Evolutionary conservation across 2,797 vertebrate genomes (phyloP).

Genomic region (Limosa lapponica): DNA sequence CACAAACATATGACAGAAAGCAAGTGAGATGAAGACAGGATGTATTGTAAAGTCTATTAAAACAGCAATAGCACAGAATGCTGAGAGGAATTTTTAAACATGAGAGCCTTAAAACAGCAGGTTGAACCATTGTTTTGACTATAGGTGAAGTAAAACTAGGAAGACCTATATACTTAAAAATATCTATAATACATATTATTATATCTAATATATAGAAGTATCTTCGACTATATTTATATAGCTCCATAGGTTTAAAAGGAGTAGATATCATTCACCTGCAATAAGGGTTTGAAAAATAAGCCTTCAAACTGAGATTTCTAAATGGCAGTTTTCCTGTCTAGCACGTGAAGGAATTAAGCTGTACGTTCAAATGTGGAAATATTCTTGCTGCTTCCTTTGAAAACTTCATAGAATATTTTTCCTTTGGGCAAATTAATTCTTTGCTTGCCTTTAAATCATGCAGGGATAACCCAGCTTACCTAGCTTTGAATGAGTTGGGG

Average conservation of each 20-base stretch:
- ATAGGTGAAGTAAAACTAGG: background rate
- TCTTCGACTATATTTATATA: background rate
- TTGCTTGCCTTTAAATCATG: background rate
- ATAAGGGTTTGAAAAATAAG: background rate
- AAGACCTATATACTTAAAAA: background rate
- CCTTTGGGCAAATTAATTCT: background rate
- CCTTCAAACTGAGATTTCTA: background rate
- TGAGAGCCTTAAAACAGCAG: background rate
- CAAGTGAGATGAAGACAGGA: background rate
- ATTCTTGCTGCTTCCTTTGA: background rate
- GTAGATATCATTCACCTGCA: background rate
- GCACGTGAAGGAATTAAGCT: background rate
- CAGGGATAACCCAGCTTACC: background rate
- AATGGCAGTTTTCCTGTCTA: background rate
- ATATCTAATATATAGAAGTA: background rate
- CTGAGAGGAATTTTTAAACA: background rate
- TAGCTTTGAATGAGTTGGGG: background rate
- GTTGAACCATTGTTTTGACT: background rate
- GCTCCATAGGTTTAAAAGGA: background rate
- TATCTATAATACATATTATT: background rate
- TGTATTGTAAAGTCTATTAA: background rate
- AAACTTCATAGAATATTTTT: background rate
- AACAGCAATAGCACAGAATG: background rate
- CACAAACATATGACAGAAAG: background rate
- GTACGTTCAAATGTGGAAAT: background rate